Evolutionary conservation across 2,888 invertebrate species (phyloP), one percentile per base, ranked within the genome.

Genomic region (Zonitis immaculata): DNA sequence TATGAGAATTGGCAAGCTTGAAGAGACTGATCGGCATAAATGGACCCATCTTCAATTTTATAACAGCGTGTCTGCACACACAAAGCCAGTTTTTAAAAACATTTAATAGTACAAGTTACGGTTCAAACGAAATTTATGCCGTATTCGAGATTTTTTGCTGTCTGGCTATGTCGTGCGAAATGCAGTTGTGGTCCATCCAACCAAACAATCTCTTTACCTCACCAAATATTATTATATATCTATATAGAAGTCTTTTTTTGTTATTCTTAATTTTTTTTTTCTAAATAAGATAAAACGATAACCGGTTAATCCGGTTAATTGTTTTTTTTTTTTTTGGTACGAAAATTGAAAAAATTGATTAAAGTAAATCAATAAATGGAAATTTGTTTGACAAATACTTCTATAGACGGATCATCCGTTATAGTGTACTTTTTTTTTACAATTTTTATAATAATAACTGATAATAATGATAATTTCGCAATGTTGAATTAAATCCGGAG

Each of bases 61-160:
- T 44, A 18, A 30, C 32, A 49, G 28, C 49, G 49, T 68, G 68
- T 68, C 67, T 68, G 67, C 63, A 62, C 68, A 63, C 63, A 62
- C 68, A 63, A 67, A 73, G 73, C 73, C 68, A 73, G 73, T 73
- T 73, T 73, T 73, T 73, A 70, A 39, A n/a, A 73, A 72, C 68
- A 67, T 73, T 73, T 71, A 73, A 72, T 74, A 49, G 55, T 60
- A 59, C 66, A 59, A 67, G 66, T 65, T 64, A 63, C 64, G 62
- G 65, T 60, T 62, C 58, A 64, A 63, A 61, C 60, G 51, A 62
- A 67, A 66, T 67, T 62, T 66, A 66, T 66, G 64, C 65, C 59
- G 65, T 62, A 62, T 66, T 60, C 56, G 61, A 52, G 56, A 62
- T 49, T 66, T 67, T 67, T 66, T 75, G 71, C 70, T 64, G 72